Percentiles rank a stretch among this genome's conserved stretches.
Evolutionary conservation across 2,113 vertebrate species (phyloP).

Genomic region (Falco punctatus): DNA sequence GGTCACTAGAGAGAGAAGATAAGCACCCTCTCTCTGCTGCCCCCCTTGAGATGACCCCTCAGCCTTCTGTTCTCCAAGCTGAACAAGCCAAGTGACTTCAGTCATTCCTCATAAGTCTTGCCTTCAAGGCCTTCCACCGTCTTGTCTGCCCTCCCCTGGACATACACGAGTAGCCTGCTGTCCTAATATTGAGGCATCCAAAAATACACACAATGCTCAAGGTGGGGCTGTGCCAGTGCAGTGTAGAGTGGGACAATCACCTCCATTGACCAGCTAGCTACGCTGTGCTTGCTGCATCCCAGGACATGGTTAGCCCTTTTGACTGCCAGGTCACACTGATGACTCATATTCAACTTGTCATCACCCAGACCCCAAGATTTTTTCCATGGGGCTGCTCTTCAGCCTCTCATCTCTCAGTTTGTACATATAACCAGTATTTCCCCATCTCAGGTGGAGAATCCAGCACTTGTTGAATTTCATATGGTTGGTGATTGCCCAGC

Average conservation of each 20-base stretch:
- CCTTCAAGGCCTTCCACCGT: not conserved
- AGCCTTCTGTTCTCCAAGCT: not conserved
- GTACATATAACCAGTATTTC: fast-evolving
- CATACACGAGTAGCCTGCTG: not conserved
- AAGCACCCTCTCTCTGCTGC: fast-evolving
- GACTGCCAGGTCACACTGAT: not conserved
- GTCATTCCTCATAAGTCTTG: fast-evolving
- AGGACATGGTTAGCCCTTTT: fast-evolving
- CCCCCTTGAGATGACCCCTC: not conserved
- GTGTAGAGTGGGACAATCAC: not conserved
- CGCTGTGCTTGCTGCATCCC: not conserved
- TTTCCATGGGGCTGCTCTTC: not conserved
- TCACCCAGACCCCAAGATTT: not conserved
- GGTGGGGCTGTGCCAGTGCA: not conserved
- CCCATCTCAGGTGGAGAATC: not conserved
- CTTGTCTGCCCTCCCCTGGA: not conserved
- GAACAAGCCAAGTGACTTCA: not conserved
- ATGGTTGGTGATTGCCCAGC: not conserved
- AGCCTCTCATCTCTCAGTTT: fast-evolving
- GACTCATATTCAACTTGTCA: not conserved
- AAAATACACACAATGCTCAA: not conserved
- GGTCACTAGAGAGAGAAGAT: not conserved
- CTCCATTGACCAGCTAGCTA: fast-evolving
- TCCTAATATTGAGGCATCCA: not conserved
- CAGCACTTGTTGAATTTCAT: not conserved